Conservation (phyloP, 64 coral and sea anemone species). For the Stichodactyla helianthus region DNA sequence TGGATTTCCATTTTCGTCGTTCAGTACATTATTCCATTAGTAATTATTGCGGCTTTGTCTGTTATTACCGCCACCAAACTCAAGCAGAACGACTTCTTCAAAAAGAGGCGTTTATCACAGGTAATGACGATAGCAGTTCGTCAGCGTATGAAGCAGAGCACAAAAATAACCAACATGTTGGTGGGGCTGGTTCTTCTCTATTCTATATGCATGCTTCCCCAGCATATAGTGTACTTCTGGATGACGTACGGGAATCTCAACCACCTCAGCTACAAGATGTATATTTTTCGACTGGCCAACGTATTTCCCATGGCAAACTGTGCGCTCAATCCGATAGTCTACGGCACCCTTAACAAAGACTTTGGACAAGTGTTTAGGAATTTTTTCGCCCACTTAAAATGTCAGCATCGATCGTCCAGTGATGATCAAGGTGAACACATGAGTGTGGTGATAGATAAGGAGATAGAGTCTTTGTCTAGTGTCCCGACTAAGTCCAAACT, state of each 20-base stretch:
- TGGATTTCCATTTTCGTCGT: conserved; percentile 83
- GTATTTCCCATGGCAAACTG: conserved; percentile 81
- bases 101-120: conserved; percentile 40
- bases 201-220: conserved; percentile 70
- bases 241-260: conserved; percentile 62
- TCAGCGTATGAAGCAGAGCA: conserved; percentile 54
- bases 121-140: conserved; percentile 56
- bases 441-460: not conserved
- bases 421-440: not conserved
- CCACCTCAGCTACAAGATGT: conserved; percentile 68
- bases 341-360: conserved; percentile 76
- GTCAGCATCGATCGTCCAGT: not conserved
- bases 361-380: conserved; percentile 49
- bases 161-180: conserved; percentile 66
- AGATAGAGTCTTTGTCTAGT: not conserved
- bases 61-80: conserved; percentile 51
- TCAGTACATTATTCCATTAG: conserved; percentile 64
- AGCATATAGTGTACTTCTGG: conserved; percentile 84
- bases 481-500: not conserved
- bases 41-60: conserved; percentile 43
- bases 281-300: conserved; percentile 70
- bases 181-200: conserved; percentile 64
- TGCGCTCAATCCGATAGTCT: conserved; percentile 68
- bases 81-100: conserved; percentile 28
- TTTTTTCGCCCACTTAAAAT: conserved; percentile 30